Conservation (phyloP, 2,888 invertebrate species). For the Stenodema calcarata region DNA sequence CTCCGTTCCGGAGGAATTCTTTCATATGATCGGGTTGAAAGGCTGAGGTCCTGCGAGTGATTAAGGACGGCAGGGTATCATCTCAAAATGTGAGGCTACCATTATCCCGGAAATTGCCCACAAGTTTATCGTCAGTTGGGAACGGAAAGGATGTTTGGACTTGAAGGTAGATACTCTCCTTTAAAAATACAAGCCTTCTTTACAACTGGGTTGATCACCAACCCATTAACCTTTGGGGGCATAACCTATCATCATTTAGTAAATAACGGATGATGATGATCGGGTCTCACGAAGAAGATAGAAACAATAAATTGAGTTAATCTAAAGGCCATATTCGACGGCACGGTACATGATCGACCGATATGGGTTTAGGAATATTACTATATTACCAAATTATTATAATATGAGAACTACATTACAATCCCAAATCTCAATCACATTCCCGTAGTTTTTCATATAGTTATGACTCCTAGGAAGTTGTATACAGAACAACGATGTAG, state of each 20-base stretch:
- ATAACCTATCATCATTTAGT: neutral
- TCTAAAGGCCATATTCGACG: neutral
- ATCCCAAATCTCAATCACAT: too few species aligned
- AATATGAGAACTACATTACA: too few species aligned
- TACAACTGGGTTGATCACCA: neutral
- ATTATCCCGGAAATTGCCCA: neutral
- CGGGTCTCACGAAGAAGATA: neutral
- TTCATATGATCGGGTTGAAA: neutral
- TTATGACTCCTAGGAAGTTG: too few species aligned
- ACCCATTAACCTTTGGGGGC: constrained; percentile 6
- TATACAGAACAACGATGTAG: too few species aligned
- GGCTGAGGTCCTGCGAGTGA: neutral
- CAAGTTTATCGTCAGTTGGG: neutral
- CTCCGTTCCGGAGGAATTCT: neutral
- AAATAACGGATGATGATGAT: constrained; percentile 13
- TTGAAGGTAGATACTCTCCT: neutral
- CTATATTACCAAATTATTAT: neutral
- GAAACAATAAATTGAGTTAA: neutral
- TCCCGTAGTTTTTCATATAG: too few species aligned
- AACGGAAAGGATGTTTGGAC: neutral
- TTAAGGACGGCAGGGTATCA: neutral
- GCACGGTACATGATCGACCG: neutral
- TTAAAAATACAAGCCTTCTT: neutral
- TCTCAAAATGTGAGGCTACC: constrained; percentile 16
- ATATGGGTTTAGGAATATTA: neutral